These are phyloP conservation scores for Catajapyx aquilonaris DNA, from an alignment of 1,140 invertebrate species.

Conservation along the genomic window DNA sequence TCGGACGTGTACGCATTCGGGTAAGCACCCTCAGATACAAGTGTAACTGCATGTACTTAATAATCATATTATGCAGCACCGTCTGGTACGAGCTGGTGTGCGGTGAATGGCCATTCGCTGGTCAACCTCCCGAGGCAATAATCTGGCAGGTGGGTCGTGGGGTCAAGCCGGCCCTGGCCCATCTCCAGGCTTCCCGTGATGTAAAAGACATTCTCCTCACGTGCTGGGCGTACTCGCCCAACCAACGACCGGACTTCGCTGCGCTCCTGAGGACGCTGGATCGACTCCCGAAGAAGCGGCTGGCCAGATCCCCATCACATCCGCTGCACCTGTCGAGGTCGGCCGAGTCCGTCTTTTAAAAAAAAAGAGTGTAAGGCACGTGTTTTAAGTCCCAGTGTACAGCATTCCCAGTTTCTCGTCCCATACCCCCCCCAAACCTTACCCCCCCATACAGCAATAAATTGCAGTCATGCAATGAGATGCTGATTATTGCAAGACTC, in stretches of 20 bases:
- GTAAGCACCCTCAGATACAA: slow-evolving; percentile 35
- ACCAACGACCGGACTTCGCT: slow-evolving; percentile 74
- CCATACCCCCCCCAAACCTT: no score
- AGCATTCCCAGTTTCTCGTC: no score
- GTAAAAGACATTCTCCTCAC: slow-evolving; percentile 94
- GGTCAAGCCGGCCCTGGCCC: slow-evolving; percentile 84
- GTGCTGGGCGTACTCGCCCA: slow-evolving; percentile 76
- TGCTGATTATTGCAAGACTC: no score
- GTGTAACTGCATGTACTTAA: no score
- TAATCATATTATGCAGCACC: slow-evolving; percentile 41
- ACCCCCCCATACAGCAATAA: no score
- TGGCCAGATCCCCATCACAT: slow-evolving; percentile 91
- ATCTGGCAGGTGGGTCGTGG: slow-evolving; percentile 97
- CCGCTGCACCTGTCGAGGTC: slow-evolving; percentile 81
- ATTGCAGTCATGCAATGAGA: no score
- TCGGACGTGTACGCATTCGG: slow-evolving; percentile 97
- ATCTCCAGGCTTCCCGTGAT: slow-evolving; percentile 83
- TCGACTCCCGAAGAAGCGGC: slow-evolving; percentile 75
- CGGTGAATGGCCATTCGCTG: slow-evolving; percentile 89
- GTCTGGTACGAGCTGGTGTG: slow-evolving; percentile 97
- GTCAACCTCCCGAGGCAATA: slow-evolving; percentile 76
- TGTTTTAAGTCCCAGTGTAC: no score
- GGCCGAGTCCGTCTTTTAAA: slow-evolving; percentile 71
- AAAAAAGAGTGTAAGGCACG: no score
- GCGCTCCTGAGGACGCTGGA: slow-evolving; percentile 65